Base-by-base conservation (phyloP, 2,797 vertebrate species). In the Lateolabrax maculatus region DNA sequence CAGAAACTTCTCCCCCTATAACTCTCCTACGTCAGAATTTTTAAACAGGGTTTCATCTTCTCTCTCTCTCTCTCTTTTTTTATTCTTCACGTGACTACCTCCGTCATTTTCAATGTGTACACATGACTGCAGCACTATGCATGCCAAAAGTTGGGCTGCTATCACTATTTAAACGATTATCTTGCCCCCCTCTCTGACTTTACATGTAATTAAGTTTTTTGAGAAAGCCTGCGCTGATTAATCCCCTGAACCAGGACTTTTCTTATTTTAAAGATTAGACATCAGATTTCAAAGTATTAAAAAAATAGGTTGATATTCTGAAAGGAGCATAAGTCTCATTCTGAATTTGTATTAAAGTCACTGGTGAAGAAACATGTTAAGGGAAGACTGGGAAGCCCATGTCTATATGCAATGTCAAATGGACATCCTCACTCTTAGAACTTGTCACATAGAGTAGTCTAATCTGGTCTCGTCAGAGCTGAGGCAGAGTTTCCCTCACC, bases 401-500 rank as follows among this genome's bases (percentile, higher is more conserved):
- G 31, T 44, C 19, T 56, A 46, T 34, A 29, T n/a, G 55, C 46
- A 53, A 34, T 66, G 51, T 53, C 60, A 69, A 56, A 63, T 31
- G 6, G 21, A 21, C 21, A n/a, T n/a, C n/a, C n/a, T n/a, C n/a
- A n/a, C 39, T 51, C 27, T 69, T 27, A 18, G 27, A 39, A 58
- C 16, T 52, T 15, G 2, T 68, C 73, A 62, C 25, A 46, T 25
- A 25, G 21, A 49, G 41, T 13, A 36, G n/a, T 75, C 29, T 44
- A 43, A 81, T 72, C 29, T 75, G 49, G 16, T 53, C 25, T n/a
- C n/a, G n/a, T n/a, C n/a, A 65, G 31, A 60, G 27, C 48, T 71
- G 56, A 65, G 29, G 48, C 36, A 36, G 44, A 27, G 16, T n/a
- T 49, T 56, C 18, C 18, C 27, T 57, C 18, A 34, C 15, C 19